These are phyloP conservation scores for Gryllus longicercus DNA, from an alignment of 2,888 invertebrate species.

Conservation along the genomic window DNA sequence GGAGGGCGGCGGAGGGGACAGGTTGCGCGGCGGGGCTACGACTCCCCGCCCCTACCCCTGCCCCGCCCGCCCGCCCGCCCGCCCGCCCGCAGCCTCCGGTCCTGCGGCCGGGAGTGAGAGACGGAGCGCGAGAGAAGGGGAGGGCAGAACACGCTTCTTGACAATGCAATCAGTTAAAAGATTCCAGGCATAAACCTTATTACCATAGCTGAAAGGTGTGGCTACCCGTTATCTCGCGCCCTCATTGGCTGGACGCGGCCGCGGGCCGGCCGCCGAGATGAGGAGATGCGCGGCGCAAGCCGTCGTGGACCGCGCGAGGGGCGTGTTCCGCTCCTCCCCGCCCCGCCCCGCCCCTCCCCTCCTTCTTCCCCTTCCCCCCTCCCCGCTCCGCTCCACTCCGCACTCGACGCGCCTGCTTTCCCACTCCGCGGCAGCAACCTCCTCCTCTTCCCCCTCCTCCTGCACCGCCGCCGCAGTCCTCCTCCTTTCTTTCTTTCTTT, in stretches of 20 bases:
- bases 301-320: neutral
- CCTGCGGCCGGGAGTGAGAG: neutral
- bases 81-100: neutral
- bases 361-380: neutral
- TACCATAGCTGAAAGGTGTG: constrained; percentile 10
- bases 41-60: neutral
- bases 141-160: neutral
- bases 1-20: too few relatives aligned
- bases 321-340: neutral
- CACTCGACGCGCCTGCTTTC: neutral
- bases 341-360: neutral
- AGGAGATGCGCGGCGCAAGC: neutral
- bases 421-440: neutral
- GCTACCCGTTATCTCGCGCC: constrained; percentile 5
- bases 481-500: neutral
- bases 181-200: constrained; percentile 2
- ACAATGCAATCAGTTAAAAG: constrained; percentile 17
- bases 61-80: neutral
- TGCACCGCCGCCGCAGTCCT: neutral
- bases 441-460: neutral
- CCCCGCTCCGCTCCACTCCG: neutral
- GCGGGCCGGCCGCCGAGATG: neutral
- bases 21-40: too few relatives aligned
- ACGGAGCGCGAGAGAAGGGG: neutral
- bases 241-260: neutral